Conservation (phyloP, 2,888 invertebrate genomes). For the Dilophus febrilis region DNA sequence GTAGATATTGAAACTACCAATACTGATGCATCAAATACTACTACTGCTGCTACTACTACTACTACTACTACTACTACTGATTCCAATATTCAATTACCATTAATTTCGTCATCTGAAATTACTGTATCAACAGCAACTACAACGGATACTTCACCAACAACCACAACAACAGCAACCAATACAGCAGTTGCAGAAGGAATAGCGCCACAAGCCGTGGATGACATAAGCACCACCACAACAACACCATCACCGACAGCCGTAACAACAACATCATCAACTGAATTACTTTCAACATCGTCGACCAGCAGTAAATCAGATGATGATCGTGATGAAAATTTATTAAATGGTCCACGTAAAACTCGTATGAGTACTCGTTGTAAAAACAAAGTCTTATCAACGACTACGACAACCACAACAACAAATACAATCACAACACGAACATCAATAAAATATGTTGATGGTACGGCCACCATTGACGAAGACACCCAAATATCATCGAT, state of each 20-base stretch:
- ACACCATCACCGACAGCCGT: too few relatives aligned
- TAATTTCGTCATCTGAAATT: too few relatives aligned
- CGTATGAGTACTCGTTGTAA: background rate
- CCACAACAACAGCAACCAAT: background rate
- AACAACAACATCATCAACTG: too few relatives aligned
- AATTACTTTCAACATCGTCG: background rate
- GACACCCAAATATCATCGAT: background rate
- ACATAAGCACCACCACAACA: too few relatives aligned
- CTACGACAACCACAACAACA: background rate
- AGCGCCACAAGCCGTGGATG: too few relatives aligned
- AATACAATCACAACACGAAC: background rate
- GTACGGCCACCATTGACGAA: background rate
- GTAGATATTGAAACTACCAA: slow-evolving; percentile 27
- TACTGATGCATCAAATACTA: slow-evolving; percentile 25
- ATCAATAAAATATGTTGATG: background rate
- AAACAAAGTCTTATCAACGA: background rate
- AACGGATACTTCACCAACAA: slow-evolving; percentile 6
- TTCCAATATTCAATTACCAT: too few relatives aligned
- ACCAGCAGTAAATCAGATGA: too few relatives aligned
- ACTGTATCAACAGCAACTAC: slow-evolving; percentile 15
- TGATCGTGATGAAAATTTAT: too few relatives aligned
- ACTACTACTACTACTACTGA: too few relatives aligned
- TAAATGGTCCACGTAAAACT: background rate
- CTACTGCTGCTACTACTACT: too few relatives aligned
- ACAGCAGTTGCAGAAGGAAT: background rate